These are phyloP conservation scores for Thymelicus acteon DNA, from an alignment of 2,888 invertebrate species.

Conservation along the genomic window DNA sequence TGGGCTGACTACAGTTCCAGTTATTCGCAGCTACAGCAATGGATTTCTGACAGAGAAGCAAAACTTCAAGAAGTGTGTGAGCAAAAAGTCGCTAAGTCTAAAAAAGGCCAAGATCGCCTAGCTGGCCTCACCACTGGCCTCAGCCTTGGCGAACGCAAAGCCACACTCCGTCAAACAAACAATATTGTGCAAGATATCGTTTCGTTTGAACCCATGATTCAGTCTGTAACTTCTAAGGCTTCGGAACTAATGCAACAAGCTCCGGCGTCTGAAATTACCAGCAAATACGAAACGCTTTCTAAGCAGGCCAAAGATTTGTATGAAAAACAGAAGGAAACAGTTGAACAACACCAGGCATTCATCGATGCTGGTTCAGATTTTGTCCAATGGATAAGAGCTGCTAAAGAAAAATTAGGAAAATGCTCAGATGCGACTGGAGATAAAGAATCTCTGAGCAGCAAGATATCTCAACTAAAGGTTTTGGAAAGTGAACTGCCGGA, in stretches of 20 bases:
- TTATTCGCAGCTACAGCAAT: constrained; percentile 95
- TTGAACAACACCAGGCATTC: constrained; percentile 95
- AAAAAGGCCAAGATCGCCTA: constrained; percentile 88
- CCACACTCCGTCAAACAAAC: constrained; percentile 94
- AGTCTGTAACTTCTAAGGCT: constrained; percentile 96
- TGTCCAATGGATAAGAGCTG: constrained; percentile 95
- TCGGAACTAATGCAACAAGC: constrained; percentile 95
- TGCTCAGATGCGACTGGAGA: constrained; percentile 97
- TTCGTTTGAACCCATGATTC: constrained; percentile 98
- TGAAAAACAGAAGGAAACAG: constrained; percentile 94
- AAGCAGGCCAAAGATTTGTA: constrained; percentile 96
- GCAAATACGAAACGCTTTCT: constrained; percentile 94
- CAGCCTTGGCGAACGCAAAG: constrained; percentile 93
- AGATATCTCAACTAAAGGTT: constrained; percentile 93
- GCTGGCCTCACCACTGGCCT: constrained; percentile 90
- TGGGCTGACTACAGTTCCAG: constrained; percentile 98
- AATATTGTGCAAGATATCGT: constrained; percentile 98
- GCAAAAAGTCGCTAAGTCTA: constrained; percentile 91
- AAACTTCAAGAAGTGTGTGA: constrained; percentile 95
- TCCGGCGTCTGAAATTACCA: constrained; percentile 96
- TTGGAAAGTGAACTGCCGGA: constrained; percentile 92
- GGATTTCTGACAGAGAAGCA: constrained; percentile 97
- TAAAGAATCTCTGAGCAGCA: constrained; percentile 93
- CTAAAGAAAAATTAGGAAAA: constrained; percentile 95
- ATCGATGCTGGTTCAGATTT: constrained; percentile 97